Evolutionary conservation across 1,140 invertebrate genomes (phyloP), one percentile per base, ranked within the genome.

Genomic region (Lutraria rhynchaena): DNA sequence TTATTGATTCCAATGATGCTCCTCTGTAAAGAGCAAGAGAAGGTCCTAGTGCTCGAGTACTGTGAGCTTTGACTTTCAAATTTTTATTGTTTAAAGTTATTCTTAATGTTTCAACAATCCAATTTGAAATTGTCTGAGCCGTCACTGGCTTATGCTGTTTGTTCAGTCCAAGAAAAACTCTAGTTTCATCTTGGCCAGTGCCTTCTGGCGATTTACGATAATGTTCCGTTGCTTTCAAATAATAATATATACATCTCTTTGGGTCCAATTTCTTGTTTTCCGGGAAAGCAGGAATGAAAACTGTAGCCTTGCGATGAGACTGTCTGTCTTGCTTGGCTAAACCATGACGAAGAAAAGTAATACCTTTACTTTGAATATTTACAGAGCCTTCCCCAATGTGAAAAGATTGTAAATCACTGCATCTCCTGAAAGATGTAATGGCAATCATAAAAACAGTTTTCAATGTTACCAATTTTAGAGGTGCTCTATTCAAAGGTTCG

Each of bases 191-290:
- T 29, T 58, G n/a, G n/a, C n/a, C n/a, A n/a, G n/a, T 31, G 11
- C 7, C 29, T 13, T 41, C 31, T 55, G 3, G 17, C 17, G 9
- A 9, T n/a, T 35, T 35, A 35, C 46, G 19, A 55, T 35, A 55
- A 33, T 7, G 24, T 55, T 73, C 51, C n/a, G 49, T 73, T 41
- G 15, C 19, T 33, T 55, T 55, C n/a, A 73, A 35, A 73, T 73
- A 73, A 37, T 55, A 22, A 19, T 55, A 55, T 11, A 73, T 2
- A 57, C 24, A 31, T 19, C 51, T 31, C 31, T n/a, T 73, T 13
- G 69, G 49, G 29, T 73, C 69, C 15, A 73, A 33, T 19, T 3
- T 35, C 33, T 31, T 49, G n/a, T 70, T 70, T 27, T 70, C 65
- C n/a, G 24, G 24, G 13, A 37, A 17, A 13, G 46, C 46, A 19